Base-by-base conservation (phyloP, 2,113 vertebrate genomes). In the Propithecus coquereli region DNA sequence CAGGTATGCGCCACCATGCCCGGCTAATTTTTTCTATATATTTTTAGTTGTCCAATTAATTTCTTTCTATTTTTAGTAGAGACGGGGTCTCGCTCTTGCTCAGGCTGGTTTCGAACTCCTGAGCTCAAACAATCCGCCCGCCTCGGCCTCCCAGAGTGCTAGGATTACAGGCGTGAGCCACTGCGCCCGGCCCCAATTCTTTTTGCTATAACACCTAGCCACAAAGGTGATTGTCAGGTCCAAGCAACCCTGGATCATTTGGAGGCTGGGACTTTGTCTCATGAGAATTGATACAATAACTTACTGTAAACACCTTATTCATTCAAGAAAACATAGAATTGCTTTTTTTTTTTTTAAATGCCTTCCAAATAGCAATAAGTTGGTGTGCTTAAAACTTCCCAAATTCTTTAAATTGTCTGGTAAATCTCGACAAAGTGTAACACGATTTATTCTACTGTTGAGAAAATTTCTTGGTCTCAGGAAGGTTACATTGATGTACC, bases 401-500 rank as follows among this genome's bases (percentile, higher is more conserved):
- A 83, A 74, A 73, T 96, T 90, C 40, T 57, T 91, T 92, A 76
- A 84, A 54, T 77, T 82, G 57, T 92, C 59, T 80, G 22, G 13
- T 82, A 94, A 68, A n/a, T 93, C 32, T 77, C 77, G 34, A 63
- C 61, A 93, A 90, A 25, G n/a, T 32, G 1, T 79, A 90, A 66
- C 9, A 65, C 18, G 71, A 43, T 80, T 84, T 79, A 70, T 61
- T 11, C 5, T 73, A 47, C 71, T 45, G 54, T 40, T 74, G 63
- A 61, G 81, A 71, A 50, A 65, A 18, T 65, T 92, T 95, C 50
- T 70, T 85, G 50, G 66, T 65, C 22, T 20, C 40, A 87, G 37
- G 13, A 84, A 80, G 10, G 17, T 65, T 94, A 73, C 22, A 30
- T 2, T 80, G 70, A 57, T 70, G 52, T 9, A 71, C n/a, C 34